These are phyloP conservation scores for Sandelia bainsii DNA, from an alignment of 2,797 vertebrate genomes.

Conservation along the genomic window DNA sequence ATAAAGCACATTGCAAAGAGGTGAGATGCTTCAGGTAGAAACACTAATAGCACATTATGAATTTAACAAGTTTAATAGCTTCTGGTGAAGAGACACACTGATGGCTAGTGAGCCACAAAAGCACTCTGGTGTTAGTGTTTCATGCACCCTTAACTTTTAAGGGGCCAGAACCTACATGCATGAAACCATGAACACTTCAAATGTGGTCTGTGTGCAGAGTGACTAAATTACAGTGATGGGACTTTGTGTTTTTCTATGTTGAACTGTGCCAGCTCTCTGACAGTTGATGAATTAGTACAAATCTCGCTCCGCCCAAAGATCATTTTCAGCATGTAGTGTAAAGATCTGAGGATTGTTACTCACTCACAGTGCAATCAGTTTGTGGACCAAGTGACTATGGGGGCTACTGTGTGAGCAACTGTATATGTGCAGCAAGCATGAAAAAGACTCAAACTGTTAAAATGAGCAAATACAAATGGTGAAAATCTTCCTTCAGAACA, in stretches of 20 bases:
- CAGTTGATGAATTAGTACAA: constrained; percentile 64
- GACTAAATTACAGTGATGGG: constrained; percentile 27
- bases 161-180: not conserved
- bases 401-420: not conserved
- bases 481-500: not conserved
- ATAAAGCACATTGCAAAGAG: constrained; percentile 1
- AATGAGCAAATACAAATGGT: not conserved
- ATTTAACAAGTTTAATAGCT: not conserved
- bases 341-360: constrained; percentile 1
- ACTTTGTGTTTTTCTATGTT: constrained; percentile 51
- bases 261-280: constrained; percentile 60
- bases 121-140: constrained; percentile 26
- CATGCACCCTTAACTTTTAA: constrained; percentile 16
- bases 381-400: not conserved
- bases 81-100: constrained; percentile 7
- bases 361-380: not conserved
- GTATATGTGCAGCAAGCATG: not conserved
- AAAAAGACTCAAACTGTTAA: not conserved
- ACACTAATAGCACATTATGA: constrained; percentile 5
- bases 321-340: constrained; percentile 26
- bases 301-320: constrained; percentile 44
- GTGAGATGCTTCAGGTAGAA: constrained; percentile 9
- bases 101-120: constrained; percentile 1
- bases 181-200: constrained; percentile 30
- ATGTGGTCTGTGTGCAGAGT: constrained; percentile 22